Percentiles rank a stretch among this genome's conserved stretches.
phyloP scores from a whole-genome alignment of 1,140 invertebrate genomes.

The Drosophila sp. region DNA sequence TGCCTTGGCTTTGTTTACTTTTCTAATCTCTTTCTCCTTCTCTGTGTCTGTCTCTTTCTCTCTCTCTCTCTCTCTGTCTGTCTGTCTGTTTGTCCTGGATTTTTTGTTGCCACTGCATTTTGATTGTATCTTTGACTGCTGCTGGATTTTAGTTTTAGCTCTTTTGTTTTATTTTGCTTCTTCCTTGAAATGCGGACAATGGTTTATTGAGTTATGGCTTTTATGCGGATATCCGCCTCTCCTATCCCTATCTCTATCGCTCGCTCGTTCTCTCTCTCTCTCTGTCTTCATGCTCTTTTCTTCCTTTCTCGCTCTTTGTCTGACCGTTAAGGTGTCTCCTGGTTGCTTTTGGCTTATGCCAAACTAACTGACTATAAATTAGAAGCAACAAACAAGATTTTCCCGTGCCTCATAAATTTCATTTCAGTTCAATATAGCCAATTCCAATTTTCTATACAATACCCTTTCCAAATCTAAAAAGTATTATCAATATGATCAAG shows the following conservation, averaged over 20 bases:
- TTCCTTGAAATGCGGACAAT: constrained; percentile 69
- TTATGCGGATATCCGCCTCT: constrained; percentile 75
- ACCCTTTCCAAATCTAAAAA: too few species aligned
- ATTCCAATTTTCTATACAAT: constrained; percentile 33
- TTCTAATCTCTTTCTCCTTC: constrained; percentile 63
- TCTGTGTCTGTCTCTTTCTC: constrained; percentile 5
- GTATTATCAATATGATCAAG: too few species aligned
- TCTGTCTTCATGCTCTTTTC: not conserved
- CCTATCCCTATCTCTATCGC: constrained; percentile 18
- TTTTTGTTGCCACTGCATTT: constrained; percentile 68
- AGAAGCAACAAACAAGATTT: constrained; percentile 60
- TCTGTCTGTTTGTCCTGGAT: constrained; percentile 33
- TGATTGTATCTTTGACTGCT: constrained; percentile 79
- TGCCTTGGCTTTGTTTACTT: constrained; percentile 73
- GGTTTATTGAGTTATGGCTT: constrained; percentile 80
- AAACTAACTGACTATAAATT: constrained; percentile 62
- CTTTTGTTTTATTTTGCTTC: constrained; percentile 71
- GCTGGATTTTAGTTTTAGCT: constrained; percentile 55
- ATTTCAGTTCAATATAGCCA: constrained; percentile 35
- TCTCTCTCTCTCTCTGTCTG: not conserved
- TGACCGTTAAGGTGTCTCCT: constrained; percentile 60
- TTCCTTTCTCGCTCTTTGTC: constrained; percentile 15
- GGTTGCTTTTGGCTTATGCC: constrained; percentile 20
- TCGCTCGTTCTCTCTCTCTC: not conserved
- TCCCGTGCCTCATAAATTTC: constrained; percentile 66